phyloP scores from a whole-genome alignment of 2,113 vertebrate species.

The Theropithecus gelada region DNA sequence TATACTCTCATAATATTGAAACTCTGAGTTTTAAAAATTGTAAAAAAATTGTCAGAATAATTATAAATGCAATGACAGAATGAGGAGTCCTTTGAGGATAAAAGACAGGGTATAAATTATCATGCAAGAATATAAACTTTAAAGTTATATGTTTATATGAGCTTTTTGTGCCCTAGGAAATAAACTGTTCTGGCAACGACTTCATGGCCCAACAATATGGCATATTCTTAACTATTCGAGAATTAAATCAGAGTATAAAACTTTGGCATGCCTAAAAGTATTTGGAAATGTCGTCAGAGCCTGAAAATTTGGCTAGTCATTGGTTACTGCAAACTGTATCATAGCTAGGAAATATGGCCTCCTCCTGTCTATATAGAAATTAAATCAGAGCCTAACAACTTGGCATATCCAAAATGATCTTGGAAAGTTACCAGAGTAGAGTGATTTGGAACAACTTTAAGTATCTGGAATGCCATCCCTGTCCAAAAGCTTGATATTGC shows the following conservation, averaged over 20 bases:
- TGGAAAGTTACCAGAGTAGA: conserved; percentile 50
- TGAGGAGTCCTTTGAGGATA: not conserved
- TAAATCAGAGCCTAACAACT: conserved; percentile 68
- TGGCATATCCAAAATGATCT: conserved; percentile 58
- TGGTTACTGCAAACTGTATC: conserved; percentile 61
- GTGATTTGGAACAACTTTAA: conserved; percentile 61
- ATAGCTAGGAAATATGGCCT: conserved; percentile 54
- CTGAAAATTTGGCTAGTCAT: conserved; percentile 51
- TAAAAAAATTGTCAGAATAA: not conserved
- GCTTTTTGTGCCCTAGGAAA: conserved; percentile 38
- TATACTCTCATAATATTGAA: not conserved
- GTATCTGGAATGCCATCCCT: conserved; percentile 30
- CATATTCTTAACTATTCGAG: conserved; percentile 49
- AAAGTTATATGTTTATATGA: conserved; percentile 39
- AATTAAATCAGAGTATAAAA: conserved; percentile 66
- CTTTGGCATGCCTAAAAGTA: conserved; percentile 52
- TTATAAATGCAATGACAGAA: not conserved
- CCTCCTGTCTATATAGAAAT: conserved; percentile 61
- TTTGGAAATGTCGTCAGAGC: conserved; percentile 57
- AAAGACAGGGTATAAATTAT: conserved; percentile 22
- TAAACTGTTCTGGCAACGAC: conserved; percentile 51
- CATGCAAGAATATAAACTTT: conserved; percentile 22
- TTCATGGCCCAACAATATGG: conserved; percentile 55
- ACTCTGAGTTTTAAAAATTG: not conserved
- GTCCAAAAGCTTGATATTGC: conserved; percentile 24